Conservation (phyloP, 2,888 invertebrate genomes). For the Ornithoptera alexandrae region DNA sequence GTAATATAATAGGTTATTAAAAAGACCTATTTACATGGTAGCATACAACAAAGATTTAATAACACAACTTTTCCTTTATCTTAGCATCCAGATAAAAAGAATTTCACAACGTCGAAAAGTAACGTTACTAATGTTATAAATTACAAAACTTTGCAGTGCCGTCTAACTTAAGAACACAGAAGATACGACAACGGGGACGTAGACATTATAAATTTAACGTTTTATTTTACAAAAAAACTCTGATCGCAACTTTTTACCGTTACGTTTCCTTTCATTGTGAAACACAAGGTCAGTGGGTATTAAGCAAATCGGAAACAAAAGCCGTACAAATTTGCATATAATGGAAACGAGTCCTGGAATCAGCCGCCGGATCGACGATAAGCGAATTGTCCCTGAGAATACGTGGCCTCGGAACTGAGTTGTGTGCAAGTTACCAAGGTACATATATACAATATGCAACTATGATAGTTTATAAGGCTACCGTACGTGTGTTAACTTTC, state of each 20-base stretch:
- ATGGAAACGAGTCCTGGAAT: slow-evolving; percentile 35
- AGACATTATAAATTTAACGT: not conserved
- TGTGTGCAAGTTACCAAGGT: not conserved
- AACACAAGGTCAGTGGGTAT: slow-evolving; percentile 13
- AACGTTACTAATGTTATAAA: not conserved
- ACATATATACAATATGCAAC: not conserved
- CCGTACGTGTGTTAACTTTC: no score
- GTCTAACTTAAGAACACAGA: not conserved
- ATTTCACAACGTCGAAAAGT: not conserved
- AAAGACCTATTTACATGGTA: no score
- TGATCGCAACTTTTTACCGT: slow-evolving; percentile 14
- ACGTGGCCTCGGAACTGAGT: slow-evolving; percentile 35
- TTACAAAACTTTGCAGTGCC: not conserved
- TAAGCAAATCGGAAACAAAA: slow-evolving; percentile 25
- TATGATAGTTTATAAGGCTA: no score
- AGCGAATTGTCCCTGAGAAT: slow-evolving; percentile 29
- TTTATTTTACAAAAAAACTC: not conserved
- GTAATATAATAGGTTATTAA: no score
- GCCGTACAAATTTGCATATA: slow-evolving; percentile 26
- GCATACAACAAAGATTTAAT: no score
- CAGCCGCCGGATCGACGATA: slow-evolving; percentile 36
- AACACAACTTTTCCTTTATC: no score
- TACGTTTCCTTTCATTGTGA: slow-evolving; percentile 18
- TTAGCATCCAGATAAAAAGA: no score
- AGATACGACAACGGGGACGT: not conserved